Base-by-base conservation (phyloP, 2,888 invertebrate species). In the Microplitis manilae region DNA sequence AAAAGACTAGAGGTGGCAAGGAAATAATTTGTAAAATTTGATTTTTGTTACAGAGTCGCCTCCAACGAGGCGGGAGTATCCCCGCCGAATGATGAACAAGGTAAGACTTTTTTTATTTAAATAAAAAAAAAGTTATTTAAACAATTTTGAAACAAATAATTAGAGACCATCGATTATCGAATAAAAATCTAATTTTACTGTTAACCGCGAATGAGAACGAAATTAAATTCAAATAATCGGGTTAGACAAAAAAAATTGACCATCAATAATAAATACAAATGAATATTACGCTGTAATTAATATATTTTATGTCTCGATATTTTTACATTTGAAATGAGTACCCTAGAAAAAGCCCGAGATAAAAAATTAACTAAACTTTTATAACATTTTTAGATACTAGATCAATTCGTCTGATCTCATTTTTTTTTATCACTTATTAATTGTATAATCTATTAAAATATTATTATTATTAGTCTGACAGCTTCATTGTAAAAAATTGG, bases 11-110 rank as follows among this genome's bases (percentile, higher is more conserved):
- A 13, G 8, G n/a, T 59, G 59, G 0, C 9, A 59, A n/a, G 8
- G n/a, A 59, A 8, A 15, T 62, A 70, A 70, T 6, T 41, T 59
- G 2, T 38, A 61, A 9, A 6, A 7, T 64, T 79, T 79, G 83
- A 82, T 80, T 80, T 84, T 69, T 85, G 84, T 90, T 90, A 13
- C 89, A 90, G 90, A 89, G 87, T 87, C 87, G 85, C 84, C 87
- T 83, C 85, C 85, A 77, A 83, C 83, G 80, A 85, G 90, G 86
- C 88, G 89, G 88, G 90, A 88, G 81, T 86, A 83, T 86, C 87
- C 89, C 89, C 89, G 88, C 86, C 90, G 88, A 88, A 89, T 88
- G 86, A 90, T 90, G 90, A 90, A 87, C 86, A 90, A 90, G 90
- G 90, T 90, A 87, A 86, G 87, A 30, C 61, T 17, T 50, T 50